Percentiles rank a stretch among this genome's conserved stretches.
phyloP scores from a whole-genome alignment of 2,888 invertebrate species.

The Apodemia mormo region DNA sequence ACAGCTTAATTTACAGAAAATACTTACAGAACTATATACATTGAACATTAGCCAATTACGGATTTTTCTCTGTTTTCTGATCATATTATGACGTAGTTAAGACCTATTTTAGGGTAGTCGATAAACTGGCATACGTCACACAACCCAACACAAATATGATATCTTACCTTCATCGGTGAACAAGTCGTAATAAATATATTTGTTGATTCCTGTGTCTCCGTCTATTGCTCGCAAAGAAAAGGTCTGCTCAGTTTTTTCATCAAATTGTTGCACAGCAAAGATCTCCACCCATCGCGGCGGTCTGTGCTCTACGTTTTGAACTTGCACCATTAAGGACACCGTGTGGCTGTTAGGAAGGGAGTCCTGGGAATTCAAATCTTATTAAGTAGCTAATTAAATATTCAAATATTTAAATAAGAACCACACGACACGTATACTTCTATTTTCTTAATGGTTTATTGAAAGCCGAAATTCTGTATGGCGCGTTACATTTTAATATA shows the following conservation, averaged over 20 bases:
- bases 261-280: slow-evolving; percentile 78
- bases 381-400: neutral
- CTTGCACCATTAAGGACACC: slow-evolving; percentile 77
- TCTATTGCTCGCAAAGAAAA: slow-evolving; percentile 81
- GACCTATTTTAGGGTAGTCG: too few species aligned
- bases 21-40: too few species aligned
- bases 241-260: slow-evolving; percentile 70
- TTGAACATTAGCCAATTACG: too few species aligned
- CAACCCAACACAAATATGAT: neutral
- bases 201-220: slow-evolving; percentile 83
- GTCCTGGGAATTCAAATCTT: slow-evolving; percentile 53
- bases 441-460: too few species aligned
- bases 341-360: slow-evolving; percentile 63
- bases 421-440: too few species aligned
- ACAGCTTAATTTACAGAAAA: too few species aligned
- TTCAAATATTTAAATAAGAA: neutral
- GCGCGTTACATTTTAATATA: too few species aligned
- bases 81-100: too few species aligned
- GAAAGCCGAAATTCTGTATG: too few species aligned
- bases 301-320: slow-evolving; percentile 81
- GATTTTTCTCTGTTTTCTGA: too few species aligned
- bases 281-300: slow-evolving; percentile 82
- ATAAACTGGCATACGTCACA: too few species aligned
- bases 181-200: slow-evolving; percentile 75
- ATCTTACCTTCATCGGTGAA: slow-evolving; percentile 60